Evolutionary conservation across 2,113 vertebrate genomes (phyloP).

Genomic region (Atrichornis clamosus): DNA sequence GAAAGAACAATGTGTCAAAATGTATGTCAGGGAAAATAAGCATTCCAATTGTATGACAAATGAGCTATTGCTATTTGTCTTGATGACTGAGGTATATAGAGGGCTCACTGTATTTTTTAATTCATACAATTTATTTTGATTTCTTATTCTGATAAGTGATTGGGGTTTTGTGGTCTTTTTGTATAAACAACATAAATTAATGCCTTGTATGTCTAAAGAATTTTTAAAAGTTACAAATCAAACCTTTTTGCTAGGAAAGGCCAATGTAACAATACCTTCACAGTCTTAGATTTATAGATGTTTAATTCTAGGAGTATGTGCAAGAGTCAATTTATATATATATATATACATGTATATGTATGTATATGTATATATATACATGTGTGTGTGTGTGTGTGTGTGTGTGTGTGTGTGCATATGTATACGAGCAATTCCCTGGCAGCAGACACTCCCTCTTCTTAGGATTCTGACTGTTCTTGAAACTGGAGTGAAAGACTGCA

Average conservation of each 20-base stretch:
- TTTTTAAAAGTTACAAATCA: background rate
- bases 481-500: background rate
- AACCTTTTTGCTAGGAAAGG: background rate
- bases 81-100: background rate
- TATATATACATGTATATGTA: too few species aligned
- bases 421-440: background rate
- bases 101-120: background rate
- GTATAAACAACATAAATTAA: background rate
- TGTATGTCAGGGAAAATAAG: background rate
- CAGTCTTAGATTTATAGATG: background rate
- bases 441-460: background rate
- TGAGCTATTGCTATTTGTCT: background rate
- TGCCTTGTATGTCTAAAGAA: background rate
- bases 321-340: background rate
- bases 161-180: background rate
- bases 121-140: background rate
- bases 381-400: too few species aligned
- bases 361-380: too few species aligned
- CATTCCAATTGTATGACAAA: background rate
- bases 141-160: background rate
- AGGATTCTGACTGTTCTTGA: background rate
- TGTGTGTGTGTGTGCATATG: too few species aligned
- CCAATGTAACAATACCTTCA: background rate
- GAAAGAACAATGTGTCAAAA: background rate
- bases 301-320: background rate